These are phyloP conservation scores for Ochropleura leucogaster DNA, from an alignment of 2,888 invertebrate species.

Conservation along the genomic window DNA sequence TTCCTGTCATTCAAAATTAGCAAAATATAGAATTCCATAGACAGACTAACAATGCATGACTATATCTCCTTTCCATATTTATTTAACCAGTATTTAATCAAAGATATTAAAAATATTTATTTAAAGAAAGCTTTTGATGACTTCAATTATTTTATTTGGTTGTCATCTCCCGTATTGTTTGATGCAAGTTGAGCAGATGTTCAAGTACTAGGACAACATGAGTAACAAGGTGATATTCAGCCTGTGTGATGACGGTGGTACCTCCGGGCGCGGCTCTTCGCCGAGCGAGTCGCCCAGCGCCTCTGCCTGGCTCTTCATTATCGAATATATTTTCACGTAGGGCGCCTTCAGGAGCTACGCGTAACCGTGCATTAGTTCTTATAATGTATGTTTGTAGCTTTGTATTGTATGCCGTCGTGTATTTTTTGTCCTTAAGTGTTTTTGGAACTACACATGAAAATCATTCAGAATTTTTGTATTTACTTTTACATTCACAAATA, in stretches of 20 bases:
- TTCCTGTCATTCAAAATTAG: slow-evolving; percentile 41
- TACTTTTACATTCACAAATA: neutral
- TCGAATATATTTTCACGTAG: slow-evolving; percentile 98
- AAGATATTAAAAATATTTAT: neutral
- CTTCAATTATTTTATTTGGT: slow-evolving; percentile 8
- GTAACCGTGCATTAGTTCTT: slow-evolving; percentile 58
- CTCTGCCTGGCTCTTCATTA: slow-evolving; percentile 97
- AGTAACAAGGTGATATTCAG: slow-evolving; percentile 67
- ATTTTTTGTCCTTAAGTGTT: slow-evolving; percentile 54
- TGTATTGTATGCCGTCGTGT: slow-evolving; percentile 65
- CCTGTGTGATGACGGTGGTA: slow-evolving; percentile 68
- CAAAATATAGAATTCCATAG: slow-evolving; percentile 21
- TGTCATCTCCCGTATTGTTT: neutral
- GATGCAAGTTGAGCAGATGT: neutral
- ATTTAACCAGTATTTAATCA: slow-evolving; percentile 7
- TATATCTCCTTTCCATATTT: slow-evolving; percentile 6
- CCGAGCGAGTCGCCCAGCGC: slow-evolving; percentile 89
- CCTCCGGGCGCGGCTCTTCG: slow-evolving; percentile 89
- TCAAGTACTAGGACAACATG: neutral
- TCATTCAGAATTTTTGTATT: neutral
- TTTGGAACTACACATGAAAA: neutral
- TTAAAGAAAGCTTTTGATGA: slow-evolving; percentile 12
- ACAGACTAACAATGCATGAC: neutral
- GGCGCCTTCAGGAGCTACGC: slow-evolving; percentile 98
- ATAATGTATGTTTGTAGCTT: slow-evolving; percentile 42